A percentile compares a stretch with the other conserved stretches of the same genome.
Conservation (phyloP, 2,113 vertebrate species). For the Oenanthe oenanthe region DNA sequence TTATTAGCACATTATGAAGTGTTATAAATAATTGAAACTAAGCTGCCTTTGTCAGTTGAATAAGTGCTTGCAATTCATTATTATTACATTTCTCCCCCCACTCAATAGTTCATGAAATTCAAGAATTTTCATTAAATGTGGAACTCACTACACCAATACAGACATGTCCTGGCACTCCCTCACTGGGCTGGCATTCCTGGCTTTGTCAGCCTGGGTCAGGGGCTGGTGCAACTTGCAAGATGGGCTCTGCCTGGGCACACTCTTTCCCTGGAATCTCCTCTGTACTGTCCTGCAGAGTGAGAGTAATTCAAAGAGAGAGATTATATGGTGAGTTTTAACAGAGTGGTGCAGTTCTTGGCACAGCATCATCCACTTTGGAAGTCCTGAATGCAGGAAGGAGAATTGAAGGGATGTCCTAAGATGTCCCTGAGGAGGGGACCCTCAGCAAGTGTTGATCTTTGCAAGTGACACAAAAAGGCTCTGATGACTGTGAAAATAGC, state of each 20-base stretch:
- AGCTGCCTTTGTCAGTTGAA: background rate
- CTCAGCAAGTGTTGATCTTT: background rate
- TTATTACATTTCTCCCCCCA: background rate
- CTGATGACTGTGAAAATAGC: background rate
- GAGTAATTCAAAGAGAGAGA: background rate
- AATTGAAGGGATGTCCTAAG: background rate
- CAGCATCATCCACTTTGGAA: background rate
- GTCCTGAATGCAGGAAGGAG: rapidly evolving
- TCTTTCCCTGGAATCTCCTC: background rate
- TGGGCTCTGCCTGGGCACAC: rapidly evolving
- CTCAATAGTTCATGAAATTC: background rate
- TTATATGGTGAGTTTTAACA: background rate
- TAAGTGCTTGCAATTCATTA: conserved; percentile 1
- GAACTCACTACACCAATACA: rapidly evolving
- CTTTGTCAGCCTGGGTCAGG: background rate
- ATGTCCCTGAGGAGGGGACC: background rate
- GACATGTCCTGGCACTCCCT: background rate
- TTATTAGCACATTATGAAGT: conserved; percentile 47
- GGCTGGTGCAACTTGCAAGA: background rate
- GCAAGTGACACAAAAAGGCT: background rate
- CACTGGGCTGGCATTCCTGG: background rate
- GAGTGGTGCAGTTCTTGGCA: background rate
- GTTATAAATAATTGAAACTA: conserved; percentile 56
- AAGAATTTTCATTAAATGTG: background rate
- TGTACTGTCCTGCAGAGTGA: rapidly evolving